Evolutionary conservation across 2,888 invertebrate species (phyloP).

Genomic region (Tanytarsus gracilentus): DNA sequence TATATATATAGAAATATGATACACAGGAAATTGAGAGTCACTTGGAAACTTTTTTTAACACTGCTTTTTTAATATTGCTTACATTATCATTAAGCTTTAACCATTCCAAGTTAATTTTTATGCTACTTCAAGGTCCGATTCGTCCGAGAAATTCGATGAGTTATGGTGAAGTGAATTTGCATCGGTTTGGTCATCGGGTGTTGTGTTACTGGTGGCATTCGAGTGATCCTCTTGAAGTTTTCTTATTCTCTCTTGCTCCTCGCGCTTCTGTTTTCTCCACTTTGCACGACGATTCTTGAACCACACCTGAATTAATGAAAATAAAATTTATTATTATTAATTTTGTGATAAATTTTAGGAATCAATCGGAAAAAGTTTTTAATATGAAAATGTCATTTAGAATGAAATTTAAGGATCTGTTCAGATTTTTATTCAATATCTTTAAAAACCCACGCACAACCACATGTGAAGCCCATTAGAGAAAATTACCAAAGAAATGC

Average conservation of each 20-base stretch:
- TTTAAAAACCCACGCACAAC: no score
- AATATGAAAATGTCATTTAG: no score
- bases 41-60: no score
- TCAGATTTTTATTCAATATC: no score
- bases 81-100: no score
- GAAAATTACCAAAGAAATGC: no score
- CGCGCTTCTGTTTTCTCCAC: slow-evolving; percentile 92
- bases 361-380: background rate
- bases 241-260: slow-evolving; percentile 70
- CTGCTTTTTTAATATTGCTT: no score
- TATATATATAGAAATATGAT: no score
- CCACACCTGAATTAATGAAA: slow-evolving; percentile 65
- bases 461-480: no score
- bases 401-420: no score
- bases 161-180: slow-evolving; percentile 32
- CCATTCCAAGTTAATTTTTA: slow-evolving; percentile 40
- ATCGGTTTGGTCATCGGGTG: slow-evolving; percentile 39
- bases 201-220: slow-evolving; percentile 35
- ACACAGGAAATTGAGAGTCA: no score
- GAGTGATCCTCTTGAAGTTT: slow-evolving; percentile 70
- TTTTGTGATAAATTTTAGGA: background rate
- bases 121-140: slow-evolving; percentile 71
- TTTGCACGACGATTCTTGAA: slow-evolving; percentile 93
- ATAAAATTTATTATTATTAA: slow-evolving; percentile 26
- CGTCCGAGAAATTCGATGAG: slow-evolving; percentile 35